Evolutionary conservation across 1,140 invertebrate genomes (phyloP), one percentile per base, ranked within the genome.

Genomic region (Argopecten irradians): DNA sequence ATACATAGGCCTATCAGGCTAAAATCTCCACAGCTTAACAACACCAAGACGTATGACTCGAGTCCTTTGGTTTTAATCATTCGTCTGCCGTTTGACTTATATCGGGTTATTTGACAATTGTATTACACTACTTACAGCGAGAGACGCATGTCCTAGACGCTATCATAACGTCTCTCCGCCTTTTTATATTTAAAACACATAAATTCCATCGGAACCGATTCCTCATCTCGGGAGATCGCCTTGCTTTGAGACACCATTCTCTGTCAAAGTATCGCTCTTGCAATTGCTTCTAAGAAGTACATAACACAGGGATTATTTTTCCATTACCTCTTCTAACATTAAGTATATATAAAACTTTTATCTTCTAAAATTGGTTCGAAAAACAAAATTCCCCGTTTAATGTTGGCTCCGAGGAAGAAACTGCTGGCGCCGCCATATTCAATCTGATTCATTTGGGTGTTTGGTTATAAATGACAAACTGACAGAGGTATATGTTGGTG

Each of bases 321-420:
- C 55, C 55, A 71, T 71, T 71, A 71, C 55, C 55, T 71, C 55
- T 28, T 71, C 55, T 11, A 71, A 71, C 55, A 71, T 71, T 71
- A 71, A 71, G 55, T 71, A 71, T 71, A 71, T 28, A 71, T 71
- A 71, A 71, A 71, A 71, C 55, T 71, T 71, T 71, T 71, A 71
- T 71, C 55, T 71, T 71, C 55, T 71, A 71, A 71, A 71, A 71
- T 71, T 71, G 55, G 55, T 71, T 71, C 55, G 55, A 71, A 71
- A 71, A 71, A 71, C 55, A 71, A 71, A 71, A 71, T 71, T 71
- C 55, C n/a, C 55, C 55, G 55, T 71, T 71, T 71, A 71, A 71
- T 71, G 55, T 71, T 71, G 55, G 55, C 55, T 71, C 55, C 55
- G 55, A 28, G 28, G 55, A 71, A 71, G 55, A 71, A 71, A 71